These are phyloP conservation scores for Phrynocephalus vlangalii DNA, from an alignment of 2,797 vertebrate genomes.

Conservation along the genomic window DNA sequence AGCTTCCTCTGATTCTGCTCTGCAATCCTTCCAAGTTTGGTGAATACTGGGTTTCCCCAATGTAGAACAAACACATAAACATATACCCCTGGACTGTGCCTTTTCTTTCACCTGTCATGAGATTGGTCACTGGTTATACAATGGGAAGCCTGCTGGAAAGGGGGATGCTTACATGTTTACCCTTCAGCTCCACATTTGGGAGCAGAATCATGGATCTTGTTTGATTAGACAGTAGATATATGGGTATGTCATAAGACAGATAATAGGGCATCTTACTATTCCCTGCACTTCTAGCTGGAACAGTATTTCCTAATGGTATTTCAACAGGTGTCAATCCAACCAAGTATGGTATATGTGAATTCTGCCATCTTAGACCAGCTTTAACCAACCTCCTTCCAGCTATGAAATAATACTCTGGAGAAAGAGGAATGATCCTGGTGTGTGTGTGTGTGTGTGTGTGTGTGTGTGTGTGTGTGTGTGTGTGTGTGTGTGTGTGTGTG, in stretches of 20 bases:
- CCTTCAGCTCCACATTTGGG: too few relatives aligned
- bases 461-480: too few relatives aligned
- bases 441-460: too few relatives aligned
- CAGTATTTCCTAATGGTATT: conserved; percentile 2
- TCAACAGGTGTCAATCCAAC: conserved; percentile 5
- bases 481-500: too few relatives aligned
- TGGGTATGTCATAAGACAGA: background rate
- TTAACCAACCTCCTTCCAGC: background rate
- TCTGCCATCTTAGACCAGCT: background rate
- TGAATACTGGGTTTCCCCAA: too few relatives aligned
- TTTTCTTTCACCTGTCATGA: background rate
- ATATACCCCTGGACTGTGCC: too few relatives aligned
- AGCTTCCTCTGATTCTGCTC: too few relatives aligned
- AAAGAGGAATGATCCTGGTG: background rate
- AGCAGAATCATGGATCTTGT: background rate
- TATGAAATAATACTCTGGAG: background rate
- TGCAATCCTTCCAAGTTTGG: too few relatives aligned
- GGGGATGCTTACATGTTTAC: too few relatives aligned
- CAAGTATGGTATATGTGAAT: background rate
- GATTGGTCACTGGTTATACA: too few relatives aligned
- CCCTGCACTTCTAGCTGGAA: background rate
- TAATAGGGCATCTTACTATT: conserved; percentile 6
- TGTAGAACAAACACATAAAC: too few relatives aligned
- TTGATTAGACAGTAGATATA: conserved; percentile 1
- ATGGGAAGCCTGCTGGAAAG: too few relatives aligned